Evolutionary conservation across 35 echinoderm and acorn worm species (phyloP).

Genomic region (Patiria miniata): DNA sequence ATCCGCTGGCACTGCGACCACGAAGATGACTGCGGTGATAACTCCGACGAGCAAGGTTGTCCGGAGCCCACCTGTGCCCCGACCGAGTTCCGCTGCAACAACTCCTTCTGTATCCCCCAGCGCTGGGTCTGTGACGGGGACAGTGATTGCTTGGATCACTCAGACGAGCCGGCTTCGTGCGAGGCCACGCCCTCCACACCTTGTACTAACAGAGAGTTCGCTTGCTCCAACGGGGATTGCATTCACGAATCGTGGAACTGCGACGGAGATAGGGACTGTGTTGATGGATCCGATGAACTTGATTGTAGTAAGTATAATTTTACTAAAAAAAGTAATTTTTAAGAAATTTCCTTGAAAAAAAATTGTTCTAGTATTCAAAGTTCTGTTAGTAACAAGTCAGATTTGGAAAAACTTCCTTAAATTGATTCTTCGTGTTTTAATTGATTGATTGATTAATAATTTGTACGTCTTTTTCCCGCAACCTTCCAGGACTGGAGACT

Average conservation of each 20-base stretch:
- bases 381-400: not conserved
- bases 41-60: slow-evolving; percentile 65
- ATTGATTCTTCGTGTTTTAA: not conserved
- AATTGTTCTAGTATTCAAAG: not conserved
- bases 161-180: slow-evolving; percentile 32
- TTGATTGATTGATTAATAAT: not conserved
- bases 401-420: not conserved
- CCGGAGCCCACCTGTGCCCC: slow-evolving; percentile 51
- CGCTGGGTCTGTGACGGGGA: slow-evolving; percentile 70
- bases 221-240: slow-evolving; percentile 64
- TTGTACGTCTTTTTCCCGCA: not conserved
- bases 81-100: slow-evolving; percentile 73
- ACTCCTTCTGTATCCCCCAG: slow-evolving; percentile 45
- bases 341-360: not conserved
- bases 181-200: not conserved
- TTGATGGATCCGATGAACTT: slow-evolving; percentile 63
- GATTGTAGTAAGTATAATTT: slow-evolving; percentile 70
- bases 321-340: not conserved
- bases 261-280: slow-evolving; percentile 78
- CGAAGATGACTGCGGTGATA: slow-evolving; percentile 76
- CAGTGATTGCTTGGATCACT: slow-evolving; percentile 51
- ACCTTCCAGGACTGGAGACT: slow-evolving; percentile 8
- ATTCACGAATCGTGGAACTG: slow-evolving; percentile 72
- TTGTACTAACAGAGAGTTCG: slow-evolving; percentile 44
- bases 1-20: slow-evolving; percentile 75